Evolutionary conservation across 1,140 invertebrate genomes (phyloP).

Genomic region (Scaptomyza graminum): DNA sequence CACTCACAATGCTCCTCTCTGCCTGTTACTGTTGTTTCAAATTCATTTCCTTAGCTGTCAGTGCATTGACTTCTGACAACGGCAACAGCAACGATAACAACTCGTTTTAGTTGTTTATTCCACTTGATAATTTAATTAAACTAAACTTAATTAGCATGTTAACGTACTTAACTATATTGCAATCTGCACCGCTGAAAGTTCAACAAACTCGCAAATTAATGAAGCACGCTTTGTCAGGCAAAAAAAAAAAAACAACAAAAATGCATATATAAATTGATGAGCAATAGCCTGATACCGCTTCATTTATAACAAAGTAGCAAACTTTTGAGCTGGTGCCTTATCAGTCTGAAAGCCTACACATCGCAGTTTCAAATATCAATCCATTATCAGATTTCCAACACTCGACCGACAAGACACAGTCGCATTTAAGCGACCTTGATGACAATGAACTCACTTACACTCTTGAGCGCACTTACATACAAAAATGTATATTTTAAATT

Average conservation of each 20-base stretch:
- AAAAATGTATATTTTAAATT: no score
- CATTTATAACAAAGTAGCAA: neutral
- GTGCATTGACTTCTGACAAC: conserved; percentile 62
- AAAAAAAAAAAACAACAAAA: neutral
- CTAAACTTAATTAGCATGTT: conserved; percentile 78
- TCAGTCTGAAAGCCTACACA: conserved; percentile 31
- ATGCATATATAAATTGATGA: conserved; percentile 7
- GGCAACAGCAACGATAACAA: conserved; percentile 22
- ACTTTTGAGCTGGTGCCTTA: conserved; percentile 20
- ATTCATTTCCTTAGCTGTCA: conserved; percentile 61
- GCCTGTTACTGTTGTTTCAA: conserved; percentile 23
- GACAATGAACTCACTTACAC: conserved; percentile 67
- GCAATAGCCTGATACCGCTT: conserved; percentile 10
- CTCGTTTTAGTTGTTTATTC: conserved; percentile 35
- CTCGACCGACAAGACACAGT: conserved; percentile 13
- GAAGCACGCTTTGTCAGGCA: conserved; percentile 29
- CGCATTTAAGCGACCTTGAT: conserved; percentile 59
- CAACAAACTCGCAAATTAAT: conserved; percentile 38
- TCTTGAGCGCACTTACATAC: neutral
- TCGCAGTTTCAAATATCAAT: conserved; percentile 37
- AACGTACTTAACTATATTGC: conserved; percentile 69
- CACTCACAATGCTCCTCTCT: neutral
- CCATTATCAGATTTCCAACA: conserved; percentile 27
- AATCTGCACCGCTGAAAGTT: conserved; percentile 55
- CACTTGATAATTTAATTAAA: conserved; percentile 71